These are phyloP conservation scores for Platichthys stellatus DNA, from an alignment of 2,113 vertebrate species.

Conservation along the genomic window DNA sequence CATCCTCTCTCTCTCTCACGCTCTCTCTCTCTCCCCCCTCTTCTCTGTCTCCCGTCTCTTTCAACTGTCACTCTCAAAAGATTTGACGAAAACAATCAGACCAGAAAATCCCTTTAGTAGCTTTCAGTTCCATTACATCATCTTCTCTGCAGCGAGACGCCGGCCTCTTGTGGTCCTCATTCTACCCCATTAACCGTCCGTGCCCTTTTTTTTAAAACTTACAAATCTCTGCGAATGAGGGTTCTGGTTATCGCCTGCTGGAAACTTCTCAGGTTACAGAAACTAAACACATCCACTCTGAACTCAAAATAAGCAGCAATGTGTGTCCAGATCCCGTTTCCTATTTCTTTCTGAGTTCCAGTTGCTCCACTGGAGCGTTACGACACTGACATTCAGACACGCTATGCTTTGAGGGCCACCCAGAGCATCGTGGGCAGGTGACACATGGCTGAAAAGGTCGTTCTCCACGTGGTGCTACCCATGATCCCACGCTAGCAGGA, in stretches of 20 bases:
- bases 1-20: background rate
- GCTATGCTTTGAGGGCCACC: constrained; percentile 47
- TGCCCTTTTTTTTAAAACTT: background rate
- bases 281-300: no score
- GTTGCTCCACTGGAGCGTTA: constrained; percentile 23
- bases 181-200: background rate
- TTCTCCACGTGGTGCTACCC: constrained; percentile 57
- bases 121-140: background rate
- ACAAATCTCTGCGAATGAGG: background rate
- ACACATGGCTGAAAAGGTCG: constrained; percentile 74
- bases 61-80: background rate
- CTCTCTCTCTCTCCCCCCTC: background rate
- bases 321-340: background rate
- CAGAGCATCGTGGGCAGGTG: constrained; percentile 55
- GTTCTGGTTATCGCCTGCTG: background rate
- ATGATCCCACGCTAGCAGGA: constrained; percentile 37
- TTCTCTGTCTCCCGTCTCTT: background rate
- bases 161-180: background rate
- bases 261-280: background rate
- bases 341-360: constrained; percentile 36
- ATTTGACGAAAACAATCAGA: background rate
- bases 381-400: constrained; percentile 51
- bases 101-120: background rate
- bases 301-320: no score
- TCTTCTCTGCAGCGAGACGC: background rate